Evolutionary conservation across 2,888 invertebrate species (phyloP).

Genomic region (Lymantria dispar): DNA sequence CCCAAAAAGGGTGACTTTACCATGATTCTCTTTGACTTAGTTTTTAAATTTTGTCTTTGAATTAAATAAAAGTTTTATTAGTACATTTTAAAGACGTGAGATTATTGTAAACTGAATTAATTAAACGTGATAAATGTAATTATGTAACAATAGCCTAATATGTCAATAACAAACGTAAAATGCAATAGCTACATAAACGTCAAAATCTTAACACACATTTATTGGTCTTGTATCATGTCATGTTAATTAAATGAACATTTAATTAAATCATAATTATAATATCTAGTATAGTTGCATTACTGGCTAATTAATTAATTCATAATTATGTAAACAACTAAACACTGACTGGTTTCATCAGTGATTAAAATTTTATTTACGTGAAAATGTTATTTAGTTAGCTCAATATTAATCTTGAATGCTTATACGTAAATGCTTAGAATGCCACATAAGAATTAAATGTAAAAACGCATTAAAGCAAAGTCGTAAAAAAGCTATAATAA

Average conservation of each 20-base stretch:
- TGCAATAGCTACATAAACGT: too few species aligned
- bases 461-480: conserved; percentile 36
- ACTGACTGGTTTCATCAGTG: neutral
- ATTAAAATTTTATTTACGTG: neutral
- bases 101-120: too few species aligned
- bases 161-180: too few species aligned
- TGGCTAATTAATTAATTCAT: neutral
- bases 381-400: neutral
- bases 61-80: too few species aligned
- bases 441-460: conserved; percentile 28
- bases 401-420: conserved; percentile 5
- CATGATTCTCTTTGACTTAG: too few species aligned
- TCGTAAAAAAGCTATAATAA: conserved; percentile 48
- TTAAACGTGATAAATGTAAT: too few species aligned
- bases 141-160: too few species aligned
- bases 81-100: too few species aligned
- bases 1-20: too few species aligned
- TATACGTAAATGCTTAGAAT: conserved; percentile 9
- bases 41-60: too few species aligned
- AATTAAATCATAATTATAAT: neutral
- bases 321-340: neutral
- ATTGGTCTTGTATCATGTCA: neutral
- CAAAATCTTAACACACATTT: neutral
- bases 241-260: neutral
- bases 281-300: neutral